These are phyloP conservation scores for Maniola jurtina DNA, from an alignment of 1,140 invertebrate genomes.

Conservation along the genomic window DNA sequence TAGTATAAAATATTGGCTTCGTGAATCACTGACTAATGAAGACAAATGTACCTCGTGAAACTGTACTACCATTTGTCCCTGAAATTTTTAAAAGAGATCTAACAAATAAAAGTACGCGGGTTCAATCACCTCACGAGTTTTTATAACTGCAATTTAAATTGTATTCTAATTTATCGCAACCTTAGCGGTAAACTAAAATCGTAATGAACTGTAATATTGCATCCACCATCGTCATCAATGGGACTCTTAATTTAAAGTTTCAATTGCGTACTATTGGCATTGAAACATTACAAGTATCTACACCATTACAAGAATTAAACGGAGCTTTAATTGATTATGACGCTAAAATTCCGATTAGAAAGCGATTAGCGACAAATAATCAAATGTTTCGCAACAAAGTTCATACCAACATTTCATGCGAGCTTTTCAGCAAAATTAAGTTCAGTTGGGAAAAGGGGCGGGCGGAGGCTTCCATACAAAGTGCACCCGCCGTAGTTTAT, in stretches of 20 bases:
- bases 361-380: background rate
- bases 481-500: slow-evolving; percentile 38
- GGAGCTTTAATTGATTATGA: no score
- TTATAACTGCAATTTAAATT: slow-evolving; percentile 8
- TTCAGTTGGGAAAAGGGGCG: slow-evolving; percentile 47
- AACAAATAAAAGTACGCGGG: background rate
- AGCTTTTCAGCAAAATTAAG: slow-evolving; percentile 51
- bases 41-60: no score
- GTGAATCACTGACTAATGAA: no score
- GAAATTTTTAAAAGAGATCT: background rate
- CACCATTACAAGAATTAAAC: no score
- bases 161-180: slow-evolving; percentile 4
- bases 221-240: background rate
- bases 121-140: slow-evolving; percentile 1
- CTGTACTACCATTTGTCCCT: background rate
- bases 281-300: background rate
- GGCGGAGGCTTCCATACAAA: slow-evolving; percentile 43
- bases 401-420: slow-evolving; percentile 12
- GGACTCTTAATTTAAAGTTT: no score
- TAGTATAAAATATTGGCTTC: no score
- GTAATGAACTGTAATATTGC: slow-evolving; percentile 5
- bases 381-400: slow-evolving; percentile 5
- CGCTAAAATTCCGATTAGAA: background rate
- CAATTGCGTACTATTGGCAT: no score
- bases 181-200: slow-evolving; percentile 3